Conservation (phyloP, 2,113 vertebrate species). For the Oxygymnocypris stewartii region DNA sequence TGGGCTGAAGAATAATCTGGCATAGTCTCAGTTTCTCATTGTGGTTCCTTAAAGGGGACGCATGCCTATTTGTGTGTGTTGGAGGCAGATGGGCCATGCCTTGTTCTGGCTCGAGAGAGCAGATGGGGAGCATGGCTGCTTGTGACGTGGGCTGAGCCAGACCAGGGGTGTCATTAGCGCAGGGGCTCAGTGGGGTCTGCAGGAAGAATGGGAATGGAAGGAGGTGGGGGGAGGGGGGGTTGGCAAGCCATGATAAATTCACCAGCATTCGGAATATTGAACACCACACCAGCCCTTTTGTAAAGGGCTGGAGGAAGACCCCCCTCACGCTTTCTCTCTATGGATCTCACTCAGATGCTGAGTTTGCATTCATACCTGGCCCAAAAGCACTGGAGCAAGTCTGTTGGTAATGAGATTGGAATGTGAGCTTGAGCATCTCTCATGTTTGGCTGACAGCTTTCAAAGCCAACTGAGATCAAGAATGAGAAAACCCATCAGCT, state of each 20-base stretch:
- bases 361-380: conserved; percentile 12
- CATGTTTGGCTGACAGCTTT: background rate
- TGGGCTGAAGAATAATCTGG: background rate
- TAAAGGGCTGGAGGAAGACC: background rate
- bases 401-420: background rate
- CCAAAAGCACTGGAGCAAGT: background rate
- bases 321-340: background rate
- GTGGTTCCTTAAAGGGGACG: background rate
- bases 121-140: conserved; percentile 45
- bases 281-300: too few relatives aligned
- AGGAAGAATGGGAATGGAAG: too few relatives aligned
- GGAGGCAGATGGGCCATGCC: conserved; percentile 42
- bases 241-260: conserved; percentile 15
- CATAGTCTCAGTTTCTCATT: background rate
- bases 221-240: too few relatives aligned
- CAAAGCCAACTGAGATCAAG: background rate
- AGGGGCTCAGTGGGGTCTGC: background rate
- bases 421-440: background rate
- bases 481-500: background rate
- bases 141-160: conserved; percentile 19
- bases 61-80: background rate
- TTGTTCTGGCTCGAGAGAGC: conserved; percentile 30
- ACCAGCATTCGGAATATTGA: background rate
- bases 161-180: conserved; percentile 3
- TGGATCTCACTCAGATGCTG: conserved; percentile 11